Evolutionary conservation across 2,888 invertebrate species (phyloP).

Genomic region (Candidula unifasciata): DNA sequence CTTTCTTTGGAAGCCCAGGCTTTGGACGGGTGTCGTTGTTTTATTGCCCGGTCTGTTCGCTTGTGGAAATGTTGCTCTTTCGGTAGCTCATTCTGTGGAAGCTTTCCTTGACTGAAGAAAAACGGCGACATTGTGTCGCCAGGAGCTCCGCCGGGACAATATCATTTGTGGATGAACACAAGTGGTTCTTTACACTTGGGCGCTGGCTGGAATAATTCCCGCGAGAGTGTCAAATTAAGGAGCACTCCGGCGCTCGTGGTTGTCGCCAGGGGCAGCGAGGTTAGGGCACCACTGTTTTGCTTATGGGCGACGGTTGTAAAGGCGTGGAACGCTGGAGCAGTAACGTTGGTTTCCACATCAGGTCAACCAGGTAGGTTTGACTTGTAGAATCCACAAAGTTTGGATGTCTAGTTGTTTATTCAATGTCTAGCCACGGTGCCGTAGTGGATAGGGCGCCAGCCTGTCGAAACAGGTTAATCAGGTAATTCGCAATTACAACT

Average conservation of each 20-base stretch:
- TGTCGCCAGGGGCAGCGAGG: neutral
- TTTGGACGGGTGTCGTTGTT: neutral
- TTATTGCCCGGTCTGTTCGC: neutral
- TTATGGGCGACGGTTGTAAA: neutral
- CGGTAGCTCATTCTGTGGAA: constrained; percentile 7
- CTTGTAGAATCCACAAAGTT: too few species aligned
- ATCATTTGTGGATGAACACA: constrained; percentile 15
- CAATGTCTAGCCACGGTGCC: too few species aligned
- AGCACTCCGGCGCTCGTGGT: neutral
- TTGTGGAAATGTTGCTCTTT: constrained; percentile 7
- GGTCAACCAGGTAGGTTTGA: too few species aligned
- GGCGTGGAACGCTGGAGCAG: too few species aligned
- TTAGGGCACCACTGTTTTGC: neutral
- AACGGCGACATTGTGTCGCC: constrained; percentile 21
- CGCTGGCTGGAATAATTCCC: neutral
- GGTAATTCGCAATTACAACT: too few species aligned
- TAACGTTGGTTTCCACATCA: too few species aligned
- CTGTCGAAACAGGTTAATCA: too few species aligned
- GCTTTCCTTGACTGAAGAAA: neutral
- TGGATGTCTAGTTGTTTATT: too few species aligned
- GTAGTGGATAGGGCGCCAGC: too few species aligned
- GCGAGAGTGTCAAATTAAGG: constrained; percentile 1
- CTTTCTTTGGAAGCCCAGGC: neutral
- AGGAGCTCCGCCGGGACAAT: neutral
- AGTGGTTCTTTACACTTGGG: constrained; percentile 24